Conservation (phyloP, 2,113 vertebrate genomes). For the Hippotragus niger region DNA sequence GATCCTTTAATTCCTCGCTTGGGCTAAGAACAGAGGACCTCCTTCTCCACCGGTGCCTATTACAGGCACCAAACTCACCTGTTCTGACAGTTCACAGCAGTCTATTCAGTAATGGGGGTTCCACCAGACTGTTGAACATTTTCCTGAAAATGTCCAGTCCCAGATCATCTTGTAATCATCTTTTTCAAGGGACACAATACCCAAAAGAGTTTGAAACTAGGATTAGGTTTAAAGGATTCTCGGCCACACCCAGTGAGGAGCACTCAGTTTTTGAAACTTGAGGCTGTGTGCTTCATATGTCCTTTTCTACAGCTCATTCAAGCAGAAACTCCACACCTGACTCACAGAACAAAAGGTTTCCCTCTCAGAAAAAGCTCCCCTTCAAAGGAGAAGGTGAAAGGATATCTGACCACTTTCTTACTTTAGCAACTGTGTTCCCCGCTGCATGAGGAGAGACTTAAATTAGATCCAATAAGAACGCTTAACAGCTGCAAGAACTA, state of each 20-base stretch:
- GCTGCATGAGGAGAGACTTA: constrained; percentile 31
- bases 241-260: neutral
- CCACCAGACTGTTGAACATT: neutral
- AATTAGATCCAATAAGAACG: constrained; percentile 51
- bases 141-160: constrained; percentile 4
- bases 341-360: neutral
- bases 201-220: neutral
- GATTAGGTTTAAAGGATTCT: neutral
- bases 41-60: neutral
- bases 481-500: constrained; percentile 59
- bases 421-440: constrained; percentile 42
- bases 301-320: neutral
- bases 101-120: neutral
- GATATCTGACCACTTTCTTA: neutral
- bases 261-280: neutral
- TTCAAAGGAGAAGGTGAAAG: neutral
- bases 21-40: neutral
- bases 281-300: neutral
- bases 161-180: neutral
- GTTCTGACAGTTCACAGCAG: neutral
- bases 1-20: neutral
- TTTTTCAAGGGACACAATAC: neutral
- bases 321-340: neutral
- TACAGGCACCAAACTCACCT: neutral
- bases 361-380: neutral